Conservation (phyloP, 2,113 vertebrate genomes). For the Mustelus asterias region DNA sequence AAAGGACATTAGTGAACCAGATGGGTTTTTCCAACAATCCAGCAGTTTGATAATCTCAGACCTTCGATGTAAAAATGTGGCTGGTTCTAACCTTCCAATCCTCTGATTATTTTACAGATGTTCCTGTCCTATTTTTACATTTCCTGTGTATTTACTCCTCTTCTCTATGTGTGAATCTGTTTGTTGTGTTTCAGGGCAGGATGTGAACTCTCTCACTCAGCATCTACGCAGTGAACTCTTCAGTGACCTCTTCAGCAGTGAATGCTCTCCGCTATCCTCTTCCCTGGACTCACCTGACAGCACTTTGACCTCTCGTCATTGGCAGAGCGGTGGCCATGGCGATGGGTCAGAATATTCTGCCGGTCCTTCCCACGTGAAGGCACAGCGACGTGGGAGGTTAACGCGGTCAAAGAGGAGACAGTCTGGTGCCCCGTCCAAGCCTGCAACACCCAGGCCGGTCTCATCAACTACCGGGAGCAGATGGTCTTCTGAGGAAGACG, state of each 20-base stretch:
- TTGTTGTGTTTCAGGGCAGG: background rate
- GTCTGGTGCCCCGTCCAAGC: no score
- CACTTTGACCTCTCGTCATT: slow-evolving; percentile 38
- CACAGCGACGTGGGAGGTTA: slow-evolving; percentile 41
- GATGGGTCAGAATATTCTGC: background rate
- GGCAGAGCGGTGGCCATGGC: background rate
- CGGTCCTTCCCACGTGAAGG: slow-evolving; percentile 29
- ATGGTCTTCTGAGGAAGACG: background rate
- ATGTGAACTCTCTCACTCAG: background rate
- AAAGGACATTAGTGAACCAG: no score
- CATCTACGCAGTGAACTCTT: slow-evolving; percentile 46
- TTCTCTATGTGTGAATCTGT: no score
- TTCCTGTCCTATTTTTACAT: background rate
- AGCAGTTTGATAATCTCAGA: no score
- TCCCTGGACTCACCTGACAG: slow-evolving; percentile 42
- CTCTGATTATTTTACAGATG: background rate
- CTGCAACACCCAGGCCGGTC: background rate
- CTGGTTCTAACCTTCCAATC: no score
- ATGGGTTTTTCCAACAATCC: no score
- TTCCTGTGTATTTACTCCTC: no score
- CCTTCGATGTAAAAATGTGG: no score
- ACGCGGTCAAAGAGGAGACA: background rate
- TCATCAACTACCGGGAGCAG: background rate
- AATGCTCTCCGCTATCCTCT: slow-evolving; percentile 54
- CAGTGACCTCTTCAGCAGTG: slow-evolving; percentile 64